phyloP scores from a whole-genome alignment of 2,113 vertebrate genomes.

The Phalacrocorax brasilianus region DNA sequence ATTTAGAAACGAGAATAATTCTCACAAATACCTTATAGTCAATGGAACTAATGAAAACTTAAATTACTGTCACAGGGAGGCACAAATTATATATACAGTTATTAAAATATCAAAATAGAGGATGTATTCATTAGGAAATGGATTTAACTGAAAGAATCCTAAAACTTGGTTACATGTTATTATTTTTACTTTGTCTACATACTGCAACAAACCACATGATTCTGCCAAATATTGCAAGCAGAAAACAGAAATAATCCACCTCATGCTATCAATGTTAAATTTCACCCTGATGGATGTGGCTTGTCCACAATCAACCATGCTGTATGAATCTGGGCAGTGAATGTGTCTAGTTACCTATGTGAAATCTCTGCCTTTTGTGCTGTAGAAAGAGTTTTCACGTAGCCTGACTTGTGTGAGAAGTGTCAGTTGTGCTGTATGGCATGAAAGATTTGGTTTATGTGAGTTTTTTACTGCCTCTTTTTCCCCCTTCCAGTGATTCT shows the following conservation, averaged over 20 bases:
- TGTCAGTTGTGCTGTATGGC: background rate
- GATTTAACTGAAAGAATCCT: background rate
- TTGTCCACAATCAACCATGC: background rate
- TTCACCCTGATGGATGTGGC: background rate
- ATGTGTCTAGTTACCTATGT: background rate
- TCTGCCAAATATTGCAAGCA: background rate
- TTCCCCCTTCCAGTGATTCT: background rate
- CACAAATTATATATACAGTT: background rate
- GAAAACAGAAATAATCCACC: background rate
- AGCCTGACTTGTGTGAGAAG: background rate
- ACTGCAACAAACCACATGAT: background rate
- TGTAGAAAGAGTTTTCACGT: background rate
- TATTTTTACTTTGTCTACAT: background rate
- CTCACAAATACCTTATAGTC: background rate
- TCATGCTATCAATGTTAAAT: background rate
- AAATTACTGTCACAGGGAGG: background rate
- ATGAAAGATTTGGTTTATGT: accelerated
- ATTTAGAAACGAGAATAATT: background rate
- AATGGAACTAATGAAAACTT: background rate
- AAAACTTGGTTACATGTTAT: background rate
- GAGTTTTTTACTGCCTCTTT: background rate
- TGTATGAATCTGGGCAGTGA: background rate
- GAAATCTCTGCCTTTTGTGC: background rate
- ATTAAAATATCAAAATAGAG: background rate
- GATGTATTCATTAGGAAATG: background rate